Percentiles rank a stretch among this genome's conserved stretches.
Conservation (phyloP, 30 jellyfish, hydroid and myxozoan genomes). For the Pseudorhiza aurosa region DNA sequence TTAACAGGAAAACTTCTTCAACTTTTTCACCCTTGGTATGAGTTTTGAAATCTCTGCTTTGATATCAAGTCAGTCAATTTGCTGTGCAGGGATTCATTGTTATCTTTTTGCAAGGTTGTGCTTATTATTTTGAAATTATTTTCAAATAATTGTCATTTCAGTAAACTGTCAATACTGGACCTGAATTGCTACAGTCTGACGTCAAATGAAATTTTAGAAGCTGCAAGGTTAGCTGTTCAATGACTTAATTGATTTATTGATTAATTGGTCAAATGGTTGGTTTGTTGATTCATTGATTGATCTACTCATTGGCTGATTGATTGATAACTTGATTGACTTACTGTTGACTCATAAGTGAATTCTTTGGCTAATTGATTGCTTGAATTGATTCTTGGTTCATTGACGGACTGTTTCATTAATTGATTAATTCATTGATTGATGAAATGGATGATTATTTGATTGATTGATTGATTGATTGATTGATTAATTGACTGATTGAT, state of each 20-base stretch:
- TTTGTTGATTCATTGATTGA: no score
- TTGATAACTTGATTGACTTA: no score
- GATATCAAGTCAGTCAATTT: neutral
- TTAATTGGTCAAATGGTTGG: no score
- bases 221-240: slow-evolving; percentile 44
- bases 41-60: neutral
- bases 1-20: slow-evolving; percentile 65
- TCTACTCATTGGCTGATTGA: no score
- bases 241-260: neutral
- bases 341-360: no score
- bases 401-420: no score
- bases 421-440: no score
- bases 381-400: no score
- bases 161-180: slow-evolving; percentile 33
- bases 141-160: neutral
- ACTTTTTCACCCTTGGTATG: slow-evolving; percentile 66
- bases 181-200: slow-evolving; percentile 32
- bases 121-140: no score
- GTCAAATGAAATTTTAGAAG: slow-evolving; percentile 55
- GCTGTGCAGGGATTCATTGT: neutral
- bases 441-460: no score
- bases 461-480: slow-evolving; percentile 3
- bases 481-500: neutral
- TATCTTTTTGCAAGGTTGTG: neutral
- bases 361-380: no score